These are phyloP conservation scores for Junco hyemalis DNA, from an alignment of 2,113 vertebrate species.

Conservation along the genomic window DNA sequence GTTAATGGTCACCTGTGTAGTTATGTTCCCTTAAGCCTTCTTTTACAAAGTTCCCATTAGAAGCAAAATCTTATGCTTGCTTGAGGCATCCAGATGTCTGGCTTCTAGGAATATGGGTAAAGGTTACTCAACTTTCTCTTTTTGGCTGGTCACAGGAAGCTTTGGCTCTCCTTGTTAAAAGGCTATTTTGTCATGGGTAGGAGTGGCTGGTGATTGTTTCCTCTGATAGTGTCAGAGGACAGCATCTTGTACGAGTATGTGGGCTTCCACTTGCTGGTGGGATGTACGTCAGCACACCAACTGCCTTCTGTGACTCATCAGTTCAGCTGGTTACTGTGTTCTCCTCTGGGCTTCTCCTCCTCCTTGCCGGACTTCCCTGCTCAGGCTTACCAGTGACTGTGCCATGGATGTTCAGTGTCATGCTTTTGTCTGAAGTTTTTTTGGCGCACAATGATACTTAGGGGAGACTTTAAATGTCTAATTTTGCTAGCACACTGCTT, in stretches of 20 bases:
- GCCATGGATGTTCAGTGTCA: accelerated
- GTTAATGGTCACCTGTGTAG: neutral
- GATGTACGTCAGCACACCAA: neutral
- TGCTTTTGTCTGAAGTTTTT: neutral
- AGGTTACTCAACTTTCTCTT: neutral
- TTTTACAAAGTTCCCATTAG: neutral
- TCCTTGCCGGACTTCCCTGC: neutral
- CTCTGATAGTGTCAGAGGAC: neutral
- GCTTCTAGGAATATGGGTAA: neutral
- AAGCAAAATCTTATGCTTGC: neutral
- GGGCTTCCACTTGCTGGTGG: neutral
- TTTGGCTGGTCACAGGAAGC: neutral
- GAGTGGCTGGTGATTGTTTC: neutral
- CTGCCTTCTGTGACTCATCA: neutral
- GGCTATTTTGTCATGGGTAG: neutral
- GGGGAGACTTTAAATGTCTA: neutral
- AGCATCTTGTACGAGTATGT: neutral
- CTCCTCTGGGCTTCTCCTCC: neutral
- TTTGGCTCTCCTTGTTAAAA: neutral
- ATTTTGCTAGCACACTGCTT: accelerated
- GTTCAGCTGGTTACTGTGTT: neutral
- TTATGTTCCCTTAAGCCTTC: neutral
- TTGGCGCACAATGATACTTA: no score
- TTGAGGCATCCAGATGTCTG: neutral
- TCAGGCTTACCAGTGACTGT: neutral